Evolutionary conservation across 2,888 invertebrate species (phyloP).

Genomic region (Cynaeus angustus): DNA sequence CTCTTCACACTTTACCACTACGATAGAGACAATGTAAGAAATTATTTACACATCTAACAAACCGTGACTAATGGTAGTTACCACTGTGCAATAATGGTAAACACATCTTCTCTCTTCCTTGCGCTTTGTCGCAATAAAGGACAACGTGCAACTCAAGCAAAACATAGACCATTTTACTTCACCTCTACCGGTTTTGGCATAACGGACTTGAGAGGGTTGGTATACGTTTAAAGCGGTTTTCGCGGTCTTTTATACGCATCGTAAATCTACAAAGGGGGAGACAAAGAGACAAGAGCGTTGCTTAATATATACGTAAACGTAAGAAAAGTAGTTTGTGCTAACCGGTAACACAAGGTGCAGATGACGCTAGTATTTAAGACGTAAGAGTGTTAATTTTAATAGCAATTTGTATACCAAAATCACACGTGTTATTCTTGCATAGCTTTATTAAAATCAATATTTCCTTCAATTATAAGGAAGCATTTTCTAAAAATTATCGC

Average conservation of each 20-base stretch:
- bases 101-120: constrained; percentile 30
- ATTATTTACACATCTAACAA: constrained; percentile 33
- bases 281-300: constrained; percentile 13
- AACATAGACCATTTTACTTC: constrained; percentile 31
- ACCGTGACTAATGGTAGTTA: constrained; percentile 41
- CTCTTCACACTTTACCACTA: background rate
- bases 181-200: constrained; percentile 26
- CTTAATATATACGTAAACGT: constrained; percentile 36
- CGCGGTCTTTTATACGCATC: constrained; percentile 51
- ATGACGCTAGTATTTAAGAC: background rate
- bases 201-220: constrained; percentile 20
- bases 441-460: background rate
- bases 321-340: constrained; percentile 34
- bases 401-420: too few species aligned
- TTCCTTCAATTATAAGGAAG: too few species aligned
- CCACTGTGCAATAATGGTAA: constrained; percentile 39
- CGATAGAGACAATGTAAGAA: constrained; percentile 12
- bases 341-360: constrained; percentile 9
- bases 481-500: too few species aligned
- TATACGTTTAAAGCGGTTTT: constrained; percentile 46
- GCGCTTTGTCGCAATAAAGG: constrained; percentile 44
- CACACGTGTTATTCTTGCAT: background rate
- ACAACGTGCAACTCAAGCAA: constrained; percentile 42
- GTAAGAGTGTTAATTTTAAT: too few species aligned
- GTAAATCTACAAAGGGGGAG: constrained; percentile 43